Conservation (phyloP, 1,140 invertebrate species). For the Saxidomus purpurata region DNA sequence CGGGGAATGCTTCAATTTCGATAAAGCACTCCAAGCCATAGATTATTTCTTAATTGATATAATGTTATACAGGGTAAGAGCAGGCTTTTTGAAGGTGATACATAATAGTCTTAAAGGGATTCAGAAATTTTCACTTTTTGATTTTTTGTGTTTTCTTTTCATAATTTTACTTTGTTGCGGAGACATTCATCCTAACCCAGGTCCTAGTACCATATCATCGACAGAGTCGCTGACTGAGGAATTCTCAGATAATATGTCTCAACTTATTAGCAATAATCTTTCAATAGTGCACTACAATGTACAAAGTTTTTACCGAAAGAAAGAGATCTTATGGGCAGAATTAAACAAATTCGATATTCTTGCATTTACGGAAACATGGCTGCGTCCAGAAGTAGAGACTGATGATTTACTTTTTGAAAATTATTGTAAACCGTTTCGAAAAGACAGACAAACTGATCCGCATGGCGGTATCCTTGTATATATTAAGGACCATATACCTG, state of each 20-base stretch:
- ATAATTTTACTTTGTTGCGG: too few relatives aligned
- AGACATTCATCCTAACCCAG: too few relatives aligned
- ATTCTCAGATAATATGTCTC: not conserved
- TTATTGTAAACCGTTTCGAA: not conserved
- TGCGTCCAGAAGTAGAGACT: not conserved
- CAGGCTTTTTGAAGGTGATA: too few relatives aligned
- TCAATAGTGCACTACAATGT: slow-evolving; percentile 24
- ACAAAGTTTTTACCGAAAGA: not conserved
- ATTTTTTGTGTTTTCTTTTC: too few relatives aligned
- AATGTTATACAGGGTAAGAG: too few relatives aligned
- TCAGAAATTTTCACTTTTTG: too few relatives aligned
- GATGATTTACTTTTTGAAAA: not conserved
- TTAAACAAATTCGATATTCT: slow-evolving; percentile 15
- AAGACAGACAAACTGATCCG: not conserved
- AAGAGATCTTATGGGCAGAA: slow-evolving; percentile 32
- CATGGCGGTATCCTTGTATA: slow-evolving; percentile 2
- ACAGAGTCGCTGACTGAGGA: not conserved
- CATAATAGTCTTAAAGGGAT: too few relatives aligned
- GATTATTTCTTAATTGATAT: too few relatives aligned
- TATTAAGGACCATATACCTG: not conserved
- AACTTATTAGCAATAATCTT: not conserved
- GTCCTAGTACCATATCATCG: not conserved
- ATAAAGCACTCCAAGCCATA: too few relatives aligned
- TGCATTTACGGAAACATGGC: slow-evolving; percentile 47
- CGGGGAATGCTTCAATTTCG: too few relatives aligned